Evolutionary conservation across 2,797 vertebrate species (phyloP).

Genomic region (Brachyalestes nurse): DNA sequence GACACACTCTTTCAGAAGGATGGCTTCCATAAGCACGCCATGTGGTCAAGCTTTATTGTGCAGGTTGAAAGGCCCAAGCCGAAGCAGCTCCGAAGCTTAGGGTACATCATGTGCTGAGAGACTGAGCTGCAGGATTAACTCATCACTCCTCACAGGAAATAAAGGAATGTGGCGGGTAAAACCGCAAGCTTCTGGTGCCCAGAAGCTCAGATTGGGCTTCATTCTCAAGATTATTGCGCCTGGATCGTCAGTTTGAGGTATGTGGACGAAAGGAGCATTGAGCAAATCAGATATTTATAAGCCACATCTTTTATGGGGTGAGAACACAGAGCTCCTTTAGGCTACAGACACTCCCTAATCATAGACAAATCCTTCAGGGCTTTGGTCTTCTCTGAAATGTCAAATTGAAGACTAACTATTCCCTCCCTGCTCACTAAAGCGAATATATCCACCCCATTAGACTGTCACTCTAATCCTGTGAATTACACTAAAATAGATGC

Average conservation of each 20-base stretch:
- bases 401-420: constrained; percentile 40
- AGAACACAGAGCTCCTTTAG: background rate
- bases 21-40: background rate
- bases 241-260: constrained; percentile 53
- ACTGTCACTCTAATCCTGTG: constrained; percentile 35
- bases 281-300: constrained; percentile 7
- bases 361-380: constrained; percentile 16
- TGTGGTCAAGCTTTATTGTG: constrained; percentile 18
- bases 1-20: background rate
- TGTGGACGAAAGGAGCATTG: constrained; percentile 62
- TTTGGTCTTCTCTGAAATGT: constrained; percentile 9
- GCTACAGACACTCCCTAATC: background rate
- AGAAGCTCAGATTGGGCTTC: background rate
- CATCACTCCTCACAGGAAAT: constrained; percentile 42
- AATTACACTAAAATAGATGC: background rate
- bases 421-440: constrained; percentile 23
- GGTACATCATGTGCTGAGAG: constrained; percentile 13
- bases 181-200: constrained; percentile 23
- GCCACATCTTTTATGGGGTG: constrained; percentile 41
- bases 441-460: constrained; percentile 46
- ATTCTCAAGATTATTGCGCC: constrained; percentile 44
- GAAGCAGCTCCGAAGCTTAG: constrained; percentile 10
- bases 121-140: constrained; percentile 23
- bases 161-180: constrained; percentile 35
- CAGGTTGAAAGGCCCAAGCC: constrained; percentile 3